A percentile compares a stretch with the other conserved stretches of the same genome.
phyloP scores from a whole-genome alignment of 2,888 invertebrate species.

The Acrocyrtus sp. region DNA sequence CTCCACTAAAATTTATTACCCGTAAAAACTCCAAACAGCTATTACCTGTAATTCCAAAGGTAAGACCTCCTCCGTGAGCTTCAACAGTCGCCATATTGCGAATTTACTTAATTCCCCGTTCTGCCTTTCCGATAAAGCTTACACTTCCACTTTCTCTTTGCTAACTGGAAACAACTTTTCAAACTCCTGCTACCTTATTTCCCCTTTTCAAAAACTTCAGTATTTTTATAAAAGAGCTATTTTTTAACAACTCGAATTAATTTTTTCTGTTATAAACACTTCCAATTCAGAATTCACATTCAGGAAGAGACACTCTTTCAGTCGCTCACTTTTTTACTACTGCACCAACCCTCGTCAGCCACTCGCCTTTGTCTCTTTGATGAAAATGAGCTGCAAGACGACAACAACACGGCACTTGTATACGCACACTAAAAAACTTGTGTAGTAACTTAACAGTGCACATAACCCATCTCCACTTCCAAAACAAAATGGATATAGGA shows the following conservation, averaged over 20 bases:
- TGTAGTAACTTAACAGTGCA: constrained; percentile 5
- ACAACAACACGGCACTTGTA: constrained; percentile 23
- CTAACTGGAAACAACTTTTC: too few species aligned
- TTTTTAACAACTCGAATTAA: neutral
- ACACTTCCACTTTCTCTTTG: neutral
- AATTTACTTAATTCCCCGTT: too few species aligned
- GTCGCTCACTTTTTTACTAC: neutral
- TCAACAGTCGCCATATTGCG: constrained; percentile 51
- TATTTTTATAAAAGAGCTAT: neutral
- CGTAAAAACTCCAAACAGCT: too few species aligned
- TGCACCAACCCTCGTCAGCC: constrained; percentile 10
- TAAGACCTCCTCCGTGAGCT: constrained; percentile 51
- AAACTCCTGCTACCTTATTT: too few species aligned
- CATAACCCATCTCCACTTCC: neutral
- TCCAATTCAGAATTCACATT: too few species aligned
- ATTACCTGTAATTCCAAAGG: constrained; percentile 54
- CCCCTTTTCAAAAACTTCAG: too few species aligned
- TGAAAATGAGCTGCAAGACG: constrained; percentile 27
- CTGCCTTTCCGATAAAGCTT: too few species aligned
- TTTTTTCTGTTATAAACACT: too few species aligned
- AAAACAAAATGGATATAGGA: constrained; percentile 1
- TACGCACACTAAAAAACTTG: neutral
- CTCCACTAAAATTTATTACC: neutral
- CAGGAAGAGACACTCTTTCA: too few species aligned
- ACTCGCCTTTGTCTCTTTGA: constrained; percentile 42